Percentiles rank a stretch among this genome's conserved stretches.
Evolutionary conservation across 2,113 vertebrate species (phyloP).

Genomic region (Zosterops pallidus): DNA sequence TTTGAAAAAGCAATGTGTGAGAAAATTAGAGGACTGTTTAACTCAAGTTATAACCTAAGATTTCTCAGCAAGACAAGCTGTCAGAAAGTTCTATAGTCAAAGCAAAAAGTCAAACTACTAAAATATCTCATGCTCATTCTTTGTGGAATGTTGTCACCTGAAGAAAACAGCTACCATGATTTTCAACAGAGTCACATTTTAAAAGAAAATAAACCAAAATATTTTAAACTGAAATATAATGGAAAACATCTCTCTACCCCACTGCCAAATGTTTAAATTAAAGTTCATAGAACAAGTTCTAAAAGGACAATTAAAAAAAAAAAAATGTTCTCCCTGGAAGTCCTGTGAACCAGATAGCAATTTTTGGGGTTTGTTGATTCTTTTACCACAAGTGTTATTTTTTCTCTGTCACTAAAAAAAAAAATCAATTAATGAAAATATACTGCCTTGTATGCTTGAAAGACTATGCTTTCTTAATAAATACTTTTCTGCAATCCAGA

Average conservation of each 20-base stretch:
- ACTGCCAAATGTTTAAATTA: background rate
- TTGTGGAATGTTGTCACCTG: background rate
- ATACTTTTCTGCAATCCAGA: background rate
- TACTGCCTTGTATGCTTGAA: background rate
- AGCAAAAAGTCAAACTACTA: background rate
- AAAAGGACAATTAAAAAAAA: background rate
- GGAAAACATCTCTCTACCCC: background rate
- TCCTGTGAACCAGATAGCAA: background rate
- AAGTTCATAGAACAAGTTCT: background rate
- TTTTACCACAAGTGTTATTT: background rate
- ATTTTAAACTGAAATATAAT: background rate
- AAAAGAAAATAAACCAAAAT: background rate
- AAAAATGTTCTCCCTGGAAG: background rate
- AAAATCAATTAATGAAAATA: background rate
- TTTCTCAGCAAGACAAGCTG: background rate
- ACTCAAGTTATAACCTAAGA: background rate
- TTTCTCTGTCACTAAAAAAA: background rate
- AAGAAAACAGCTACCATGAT: background rate
- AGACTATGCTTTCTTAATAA: background rate
- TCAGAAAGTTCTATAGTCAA: background rate
- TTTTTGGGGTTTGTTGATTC: background rate
- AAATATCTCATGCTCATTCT: background rate
- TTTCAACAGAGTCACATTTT: background rate
- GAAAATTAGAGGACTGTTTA: background rate
- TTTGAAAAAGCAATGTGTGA: background rate